phyloP scores from a whole-genome alignment of 2,797 vertebrate genomes.

The Podargus strigoides region DNA sequence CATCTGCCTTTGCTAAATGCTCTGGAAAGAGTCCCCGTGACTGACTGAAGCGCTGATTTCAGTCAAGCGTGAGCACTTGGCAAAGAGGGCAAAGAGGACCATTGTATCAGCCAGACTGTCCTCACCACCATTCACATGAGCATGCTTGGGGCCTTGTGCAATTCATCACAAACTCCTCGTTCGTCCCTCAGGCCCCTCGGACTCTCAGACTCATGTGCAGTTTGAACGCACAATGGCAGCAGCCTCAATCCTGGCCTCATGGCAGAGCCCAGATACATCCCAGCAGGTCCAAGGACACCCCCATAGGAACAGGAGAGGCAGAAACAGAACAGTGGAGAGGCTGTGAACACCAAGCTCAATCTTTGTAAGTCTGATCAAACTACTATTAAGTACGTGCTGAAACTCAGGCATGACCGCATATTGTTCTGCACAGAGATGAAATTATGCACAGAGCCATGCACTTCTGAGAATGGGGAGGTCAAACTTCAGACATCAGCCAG shows the following conservation, averaged over 20 bases:
- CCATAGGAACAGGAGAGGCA: background rate
- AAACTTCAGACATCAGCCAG: background rate
- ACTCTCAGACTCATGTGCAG: accelerated
- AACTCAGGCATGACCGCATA: accelerated
- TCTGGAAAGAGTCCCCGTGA: background rate
- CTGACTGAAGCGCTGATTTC: accelerated
- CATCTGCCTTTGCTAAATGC: background rate
- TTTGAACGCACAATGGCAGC: background rate
- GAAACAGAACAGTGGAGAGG: background rate
- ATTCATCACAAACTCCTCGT: background rate
- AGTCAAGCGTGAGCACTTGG: background rate
- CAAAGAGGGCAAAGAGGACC: background rate
- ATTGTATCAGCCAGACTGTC: accelerated
- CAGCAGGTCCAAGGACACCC: background rate
- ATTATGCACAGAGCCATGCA: accelerated
- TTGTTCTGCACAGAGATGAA: background rate
- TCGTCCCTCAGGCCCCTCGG: accelerated
- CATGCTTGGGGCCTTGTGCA: accelerated
- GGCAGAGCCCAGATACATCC: background rate
- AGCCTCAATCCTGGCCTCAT: background rate
- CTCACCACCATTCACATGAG: background rate
- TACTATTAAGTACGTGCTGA: accelerated
- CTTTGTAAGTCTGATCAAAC: background rate
- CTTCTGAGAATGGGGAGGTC: background rate
- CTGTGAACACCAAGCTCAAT: background rate